Conservation (phyloP, 1,140 invertebrate genomes). For the Diabrotica virgifera region DNA sequence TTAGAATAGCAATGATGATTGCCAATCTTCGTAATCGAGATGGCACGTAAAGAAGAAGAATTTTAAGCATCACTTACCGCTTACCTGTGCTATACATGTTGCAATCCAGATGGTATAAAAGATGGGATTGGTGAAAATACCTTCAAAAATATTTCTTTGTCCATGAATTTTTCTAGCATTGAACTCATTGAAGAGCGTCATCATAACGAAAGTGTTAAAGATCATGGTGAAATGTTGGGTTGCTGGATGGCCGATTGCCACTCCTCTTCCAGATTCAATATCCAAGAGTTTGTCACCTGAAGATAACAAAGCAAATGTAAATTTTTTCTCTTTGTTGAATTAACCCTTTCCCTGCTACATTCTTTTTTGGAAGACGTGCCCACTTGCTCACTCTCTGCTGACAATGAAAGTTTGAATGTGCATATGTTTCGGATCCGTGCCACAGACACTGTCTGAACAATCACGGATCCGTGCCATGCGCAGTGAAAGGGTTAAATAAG, state of each 20-base stretch:
- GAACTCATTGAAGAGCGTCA: constrained; percentile 99
- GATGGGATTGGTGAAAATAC: constrained; percentile 96
- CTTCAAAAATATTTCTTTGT: constrained; percentile 96
- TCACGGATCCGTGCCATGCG: no score
- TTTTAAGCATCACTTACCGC: background rate
- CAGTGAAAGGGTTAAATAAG: no score
- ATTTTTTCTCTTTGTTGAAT: no score
- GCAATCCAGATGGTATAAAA: constrained; percentile 98
- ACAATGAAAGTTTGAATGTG: no score
- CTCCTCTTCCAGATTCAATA: constrained; percentile 82
- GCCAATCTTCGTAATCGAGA: no score
- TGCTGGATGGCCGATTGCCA: constrained; percentile 69
- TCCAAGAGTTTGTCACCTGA: constrained; percentile 63
- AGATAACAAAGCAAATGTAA: background rate
- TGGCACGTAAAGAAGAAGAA: no score
- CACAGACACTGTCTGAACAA: no score
- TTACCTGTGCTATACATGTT: constrained; percentile 89
- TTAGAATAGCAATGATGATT: no score
- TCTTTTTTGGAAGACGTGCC: no score
- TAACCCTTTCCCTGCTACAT: no score
- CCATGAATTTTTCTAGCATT: constrained; percentile 99
- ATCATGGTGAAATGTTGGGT: constrained; percentile 98
- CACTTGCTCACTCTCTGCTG: no score
- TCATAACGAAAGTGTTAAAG: constrained; percentile 99
- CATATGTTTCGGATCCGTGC: no score